Conservation (phyloP, 2,888 invertebrate species). For the Drosophila paracracens region DNA sequence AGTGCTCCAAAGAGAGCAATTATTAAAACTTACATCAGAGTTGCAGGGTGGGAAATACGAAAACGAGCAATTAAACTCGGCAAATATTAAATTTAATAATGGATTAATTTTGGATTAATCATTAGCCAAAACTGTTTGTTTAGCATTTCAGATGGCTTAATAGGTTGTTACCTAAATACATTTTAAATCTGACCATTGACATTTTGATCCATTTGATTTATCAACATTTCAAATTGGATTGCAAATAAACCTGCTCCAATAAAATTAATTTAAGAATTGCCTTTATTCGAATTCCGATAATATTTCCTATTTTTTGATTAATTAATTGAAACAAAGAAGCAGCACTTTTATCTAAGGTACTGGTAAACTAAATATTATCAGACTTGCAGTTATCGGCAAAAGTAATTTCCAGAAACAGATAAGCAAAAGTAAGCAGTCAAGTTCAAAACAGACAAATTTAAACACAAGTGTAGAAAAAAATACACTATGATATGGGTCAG, state of each 20-base stretch:
- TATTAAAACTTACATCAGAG: neutral
- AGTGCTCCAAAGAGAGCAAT: conserved; percentile 12
- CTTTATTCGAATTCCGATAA: neutral
- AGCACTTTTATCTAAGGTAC: neutral
- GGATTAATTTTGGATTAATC: neutral
- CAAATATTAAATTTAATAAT: neutral
- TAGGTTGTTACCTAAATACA: neutral
- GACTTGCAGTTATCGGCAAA: neutral
- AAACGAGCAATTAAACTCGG: neutral
- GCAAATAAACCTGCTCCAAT: neutral
- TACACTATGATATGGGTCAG: conserved; percentile 13
- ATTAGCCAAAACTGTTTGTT: neutral
- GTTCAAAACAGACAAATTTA: neutral
- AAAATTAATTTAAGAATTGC: neutral
- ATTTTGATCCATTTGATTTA: neutral
- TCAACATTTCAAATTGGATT: neutral
- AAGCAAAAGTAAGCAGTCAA: conserved; percentile 12
- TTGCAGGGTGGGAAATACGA: neutral
- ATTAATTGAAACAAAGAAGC: neutral
- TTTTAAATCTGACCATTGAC: neutral
- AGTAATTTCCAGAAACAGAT: conserved; percentile 20
- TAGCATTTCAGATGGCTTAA: no score
- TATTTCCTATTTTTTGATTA: neutral
- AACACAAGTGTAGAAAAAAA: neutral
- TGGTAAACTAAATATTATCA: neutral